phyloP scores from a whole-genome alignment of 2,797 vertebrate species.

The Falco biarmicus region DNA sequence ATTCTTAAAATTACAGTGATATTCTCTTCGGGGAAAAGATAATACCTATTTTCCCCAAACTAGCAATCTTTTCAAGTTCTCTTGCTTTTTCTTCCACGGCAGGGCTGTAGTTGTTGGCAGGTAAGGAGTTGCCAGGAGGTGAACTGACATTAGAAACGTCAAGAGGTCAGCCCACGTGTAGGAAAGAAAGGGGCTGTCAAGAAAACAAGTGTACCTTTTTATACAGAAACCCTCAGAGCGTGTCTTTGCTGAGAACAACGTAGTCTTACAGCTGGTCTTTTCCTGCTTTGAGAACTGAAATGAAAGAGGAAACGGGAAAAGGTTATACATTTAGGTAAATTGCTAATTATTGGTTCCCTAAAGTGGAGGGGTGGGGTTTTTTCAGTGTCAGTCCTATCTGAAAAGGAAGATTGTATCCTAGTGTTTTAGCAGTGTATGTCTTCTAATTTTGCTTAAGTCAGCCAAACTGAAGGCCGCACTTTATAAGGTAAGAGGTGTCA shows the following conservation, averaged over 20 bases:
- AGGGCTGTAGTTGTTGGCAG: slow-evolving; percentile 37
- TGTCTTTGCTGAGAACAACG: neutral
- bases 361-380: neutral
- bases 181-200: slow-evolving; percentile 16
- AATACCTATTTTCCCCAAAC: slow-evolving; percentile 2
- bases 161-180: neutral
- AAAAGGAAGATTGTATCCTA: neutral
- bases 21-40: slow-evolving; percentile 25
- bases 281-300: slow-evolving; percentile 17
- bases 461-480: neutral
- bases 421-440: neutral
- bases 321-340: neutral
- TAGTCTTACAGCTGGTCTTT: neutral
- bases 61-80: slow-evolving; percentile 42
- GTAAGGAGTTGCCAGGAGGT: slow-evolving; percentile 46
- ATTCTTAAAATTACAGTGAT: slow-evolving; percentile 39
- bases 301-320: slow-evolving; percentile 30
- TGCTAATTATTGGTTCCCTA: neutral
- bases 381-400: neutral
- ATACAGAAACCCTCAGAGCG: slow-evolving; percentile 11
- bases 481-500: neutral
- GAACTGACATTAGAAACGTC: slow-evolving; percentile 51
- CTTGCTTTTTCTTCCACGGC: slow-evolving; percentile 16
- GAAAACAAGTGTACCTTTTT: slow-evolving; percentile 51
- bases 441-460: neutral